These are phyloP conservation scores for Nomada ferruginata DNA, from an alignment of 2,888 invertebrate species.

Conservation along the genomic window DNA sequence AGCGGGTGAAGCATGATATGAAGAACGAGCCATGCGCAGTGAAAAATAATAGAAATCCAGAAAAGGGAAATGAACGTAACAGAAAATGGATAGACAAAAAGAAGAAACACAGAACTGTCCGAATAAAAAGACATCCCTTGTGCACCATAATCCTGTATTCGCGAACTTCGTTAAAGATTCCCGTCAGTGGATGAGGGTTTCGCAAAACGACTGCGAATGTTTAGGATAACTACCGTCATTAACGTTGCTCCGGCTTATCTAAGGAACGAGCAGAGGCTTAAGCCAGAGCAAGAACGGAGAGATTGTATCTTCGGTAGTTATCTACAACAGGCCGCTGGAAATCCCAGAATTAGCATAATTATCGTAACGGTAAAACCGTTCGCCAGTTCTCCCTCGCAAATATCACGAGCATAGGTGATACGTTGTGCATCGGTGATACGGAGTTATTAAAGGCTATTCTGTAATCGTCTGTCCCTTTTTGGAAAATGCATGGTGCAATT, in stretches of 20 bases:
- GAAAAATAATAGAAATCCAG: not conserved
- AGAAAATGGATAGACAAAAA: not conserved
- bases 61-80: not conserved
- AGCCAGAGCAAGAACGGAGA: slow-evolving; percentile 35
- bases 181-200: slow-evolving; percentile 26
- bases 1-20: not conserved
- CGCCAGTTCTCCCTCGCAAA: slow-evolving; percentile 25
- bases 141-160: slow-evolving; percentile 53
- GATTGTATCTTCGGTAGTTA: slow-evolving; percentile 48
- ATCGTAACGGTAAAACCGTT: slow-evolving; percentile 53
- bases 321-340: slow-evolving; percentile 46
- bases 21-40: not conserved
- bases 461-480: slow-evolving; percentile 45
- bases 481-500: slow-evolving; percentile 57
- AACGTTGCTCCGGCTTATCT: slow-evolving; percentile 67
- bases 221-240: slow-evolving; percentile 70
- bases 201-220: slow-evolving; percentile 60
- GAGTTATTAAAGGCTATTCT: slow-evolving; percentile 60
- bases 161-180: slow-evolving; percentile 50
- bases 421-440: not conserved
- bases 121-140: not conserved
- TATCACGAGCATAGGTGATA: slow-evolving; percentile 36
- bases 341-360: slow-evolving; percentile 70
- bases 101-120: not conserved
- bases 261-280: slow-evolving; percentile 57